Evolutionary conservation across 2,888 invertebrate species (phyloP).

Genomic region (Diabrotica balteata): DNA sequence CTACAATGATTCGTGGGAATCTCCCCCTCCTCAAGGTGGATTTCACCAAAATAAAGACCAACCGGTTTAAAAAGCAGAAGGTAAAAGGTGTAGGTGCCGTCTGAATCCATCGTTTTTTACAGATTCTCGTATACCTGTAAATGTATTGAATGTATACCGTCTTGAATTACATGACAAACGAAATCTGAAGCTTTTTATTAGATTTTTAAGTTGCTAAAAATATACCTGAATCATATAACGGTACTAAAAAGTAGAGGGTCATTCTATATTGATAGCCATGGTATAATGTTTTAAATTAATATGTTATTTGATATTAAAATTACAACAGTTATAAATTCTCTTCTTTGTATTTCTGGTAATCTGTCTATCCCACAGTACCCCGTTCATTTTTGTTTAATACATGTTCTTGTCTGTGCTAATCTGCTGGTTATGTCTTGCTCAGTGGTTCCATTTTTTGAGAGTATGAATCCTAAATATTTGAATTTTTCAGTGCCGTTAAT

Average conservation of each 20-base stretch:
- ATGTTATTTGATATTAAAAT: too few relatives aligned
- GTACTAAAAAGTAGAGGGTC: neutral
- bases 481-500: too few relatives aligned
- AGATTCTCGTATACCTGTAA: slow-evolving; percentile 16
- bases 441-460: too few relatives aligned
- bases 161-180: slow-evolving; percentile 15
- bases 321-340: too few relatives aligned
- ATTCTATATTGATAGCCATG: too few relatives aligned
- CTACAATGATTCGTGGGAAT: slow-evolving; percentile 34
- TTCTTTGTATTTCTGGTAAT: too few relatives aligned
- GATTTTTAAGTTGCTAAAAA: slow-evolving; percentile 3
- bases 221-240: slow-evolving; percentile 9
- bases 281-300: too few relatives aligned
- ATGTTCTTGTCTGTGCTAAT: too few relatives aligned
- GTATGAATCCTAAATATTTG: too few relatives aligned
- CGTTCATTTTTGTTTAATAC: too few relatives aligned
- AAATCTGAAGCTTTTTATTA: slow-evolving; percentile 6
- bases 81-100: slow-evolving; percentile 15
- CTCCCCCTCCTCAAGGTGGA: neutral
- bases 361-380: too few relatives aligned
- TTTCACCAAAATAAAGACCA: slow-evolving; percentile 15
- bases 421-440: too few relatives aligned
- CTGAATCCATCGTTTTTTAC: slow-evolving; percentile 13
- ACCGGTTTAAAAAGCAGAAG: slow-evolving; percentile 19
- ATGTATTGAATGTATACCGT: slow-evolving; percentile 12